A percentile compares a stretch with the other conserved stretches of the same genome.
Conservation (phyloP, 2,797 vertebrate species). For the Hemitrygon akajei region DNA sequence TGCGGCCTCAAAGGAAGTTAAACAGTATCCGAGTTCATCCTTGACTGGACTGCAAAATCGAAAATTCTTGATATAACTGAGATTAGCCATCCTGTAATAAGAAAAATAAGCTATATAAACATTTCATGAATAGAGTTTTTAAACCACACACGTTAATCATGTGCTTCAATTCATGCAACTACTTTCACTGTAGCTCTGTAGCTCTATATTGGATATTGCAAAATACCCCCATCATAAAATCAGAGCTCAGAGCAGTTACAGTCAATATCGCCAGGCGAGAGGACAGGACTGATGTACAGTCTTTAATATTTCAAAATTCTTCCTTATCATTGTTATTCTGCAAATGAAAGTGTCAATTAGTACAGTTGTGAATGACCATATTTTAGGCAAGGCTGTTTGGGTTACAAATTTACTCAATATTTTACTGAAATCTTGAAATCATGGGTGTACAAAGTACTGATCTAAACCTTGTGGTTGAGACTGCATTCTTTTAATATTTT, state of each 20-base stretch:
- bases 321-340: background rate
- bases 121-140: background rate
- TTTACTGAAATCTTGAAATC: background rate
- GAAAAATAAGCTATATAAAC: slow-evolving; percentile 20
- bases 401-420: background rate
- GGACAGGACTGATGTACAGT: background rate
- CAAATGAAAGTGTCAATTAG: background rate
- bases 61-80: slow-evolving; percentile 95
- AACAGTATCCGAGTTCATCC: slow-evolving; percentile 87
- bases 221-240: background rate
- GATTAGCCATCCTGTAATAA: slow-evolving; percentile 82
- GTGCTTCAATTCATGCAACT: background rate
- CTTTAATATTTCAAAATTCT: background rate
- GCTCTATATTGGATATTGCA: background rate
- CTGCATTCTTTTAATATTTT: background rate
- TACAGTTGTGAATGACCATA: background rate
- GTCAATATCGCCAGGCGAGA: background rate
- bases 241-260: background rate
- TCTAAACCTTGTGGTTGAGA: background rate
- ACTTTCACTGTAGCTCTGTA: background rate
- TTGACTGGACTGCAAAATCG: slow-evolving; percentile 80
- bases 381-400: background rate
- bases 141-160: too few species aligned
- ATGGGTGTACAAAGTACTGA: background rate
- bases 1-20: slow-evolving; percentile 86